Evolutionary conservation across 1,140 invertebrate genomes (phyloP), one percentile per base, ranked within the genome.

Genomic region (Lepidurus apus): DNA sequence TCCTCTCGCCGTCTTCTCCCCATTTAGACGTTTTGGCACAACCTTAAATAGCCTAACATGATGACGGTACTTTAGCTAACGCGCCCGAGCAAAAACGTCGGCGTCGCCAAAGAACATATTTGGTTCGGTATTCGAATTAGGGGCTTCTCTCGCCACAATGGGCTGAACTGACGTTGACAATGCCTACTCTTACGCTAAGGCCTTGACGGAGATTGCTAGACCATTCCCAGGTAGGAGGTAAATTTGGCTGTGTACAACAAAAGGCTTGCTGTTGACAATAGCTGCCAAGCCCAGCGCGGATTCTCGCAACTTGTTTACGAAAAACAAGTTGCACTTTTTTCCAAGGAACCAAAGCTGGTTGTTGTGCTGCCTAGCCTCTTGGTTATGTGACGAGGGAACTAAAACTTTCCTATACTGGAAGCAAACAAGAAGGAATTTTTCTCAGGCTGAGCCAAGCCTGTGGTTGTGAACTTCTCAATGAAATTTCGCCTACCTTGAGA

Each of bases 201-300:
- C 34, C 34, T 34, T 34, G 34, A 34, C 34, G 34, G 34, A 34
- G 34, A 34, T 34, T 34, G 34, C 34, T 34, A 34, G 34, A 34
- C 34, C 13, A 65, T 65, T 65, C 21, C 13, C 13, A 11, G 34
- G 34, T 34, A 3, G 34, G 53, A 13, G 53, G 21, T 17, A 65
- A 65, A 65, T 65, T 65, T 65, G 9, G 53, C 53, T 65, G 9
- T 7, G 53, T 65, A 65, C 53, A 65, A 65, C 53, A 65, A 65
- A 13, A 65, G 53, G 53, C 34, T 34, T 34, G 34, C 53, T 65
- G 53, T 65, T 65, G 53, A 65, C 53, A 65, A 65, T 65, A 65
- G 9, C 53, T 65, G 53, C 13, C 6, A 65, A 65, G 21, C 17
- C 17, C 21, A 7, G 53, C 9, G 17, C 13, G 53, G 21, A 65